Percentiles rank a stretch among this genome's conserved stretches.
Conservation (phyloP, 2,113 vertebrate genomes). For the Mola mola region DNA sequence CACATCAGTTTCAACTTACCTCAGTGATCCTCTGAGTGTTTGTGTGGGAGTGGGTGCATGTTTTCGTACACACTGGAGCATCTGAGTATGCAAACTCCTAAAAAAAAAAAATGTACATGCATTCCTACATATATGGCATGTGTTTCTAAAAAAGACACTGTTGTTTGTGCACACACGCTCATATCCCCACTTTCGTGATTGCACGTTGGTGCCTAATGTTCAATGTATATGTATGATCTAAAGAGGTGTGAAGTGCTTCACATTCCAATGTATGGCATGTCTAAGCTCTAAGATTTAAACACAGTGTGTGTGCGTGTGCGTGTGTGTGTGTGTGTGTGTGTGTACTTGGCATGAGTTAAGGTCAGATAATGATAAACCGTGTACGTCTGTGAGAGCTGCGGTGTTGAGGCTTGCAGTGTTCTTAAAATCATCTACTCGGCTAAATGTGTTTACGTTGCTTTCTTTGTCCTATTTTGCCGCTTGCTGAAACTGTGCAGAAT, state of each 20-base stretch:
- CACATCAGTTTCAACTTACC: slow-evolving; percentile 32
- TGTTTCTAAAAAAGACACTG: neutral
- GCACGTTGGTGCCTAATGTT: neutral
- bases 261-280: slow-evolving; percentile 32
- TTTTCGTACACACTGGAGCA: slow-evolving; percentile 7
- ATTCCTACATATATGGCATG: neutral
- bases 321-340: slow-evolving; percentile 19
- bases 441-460: neutral
- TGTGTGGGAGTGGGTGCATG: slow-evolving; percentile 14
- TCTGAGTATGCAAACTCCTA: slow-evolving; percentile 26
- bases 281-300: slow-evolving; percentile 43
- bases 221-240: slow-evolving; percentile 17
- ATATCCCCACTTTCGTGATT: neutral
- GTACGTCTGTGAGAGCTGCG: neutral
- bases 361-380: slow-evolving; percentile 31
- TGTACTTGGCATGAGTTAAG: slow-evolving; percentile 29
- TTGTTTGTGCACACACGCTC: neutral
- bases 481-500: neutral
- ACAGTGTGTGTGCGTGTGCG: slow-evolving; percentile 41
- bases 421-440: slow-evolving; percentile 1
- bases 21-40: slow-evolving; percentile 39
- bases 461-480: neutral
- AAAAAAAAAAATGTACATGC: slow-evolving; percentile 18
- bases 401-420: neutral
- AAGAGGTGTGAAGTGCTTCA: slow-evolving; percentile 54